These are phyloP conservation scores for Chrysochloris asiatica DNA, from an alignment of 2,113 vertebrate genomes.

Conservation along the genomic window DNA sequence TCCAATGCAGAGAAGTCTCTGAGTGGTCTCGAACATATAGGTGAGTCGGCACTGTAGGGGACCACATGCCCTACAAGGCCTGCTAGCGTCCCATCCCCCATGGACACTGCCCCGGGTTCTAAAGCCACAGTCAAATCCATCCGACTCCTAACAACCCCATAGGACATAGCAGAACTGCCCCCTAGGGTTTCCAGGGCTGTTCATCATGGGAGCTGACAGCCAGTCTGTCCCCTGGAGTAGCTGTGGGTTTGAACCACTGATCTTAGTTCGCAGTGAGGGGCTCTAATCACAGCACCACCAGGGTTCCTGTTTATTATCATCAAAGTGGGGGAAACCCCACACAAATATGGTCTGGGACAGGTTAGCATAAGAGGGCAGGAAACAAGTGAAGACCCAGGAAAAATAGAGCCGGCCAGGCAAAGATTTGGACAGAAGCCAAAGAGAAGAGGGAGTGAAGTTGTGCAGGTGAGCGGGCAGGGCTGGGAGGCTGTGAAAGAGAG, in stretches of 20 bases:
- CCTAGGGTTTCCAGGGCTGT: no score
- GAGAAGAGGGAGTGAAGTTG: accelerated
- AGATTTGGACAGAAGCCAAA: accelerated
- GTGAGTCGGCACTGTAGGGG: accelerated
- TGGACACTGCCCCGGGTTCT: not conserved
- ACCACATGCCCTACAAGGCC: no score
- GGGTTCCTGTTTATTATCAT: no score
- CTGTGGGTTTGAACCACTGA: no score
- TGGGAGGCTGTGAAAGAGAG: not conserved
- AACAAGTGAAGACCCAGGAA: not conserved
- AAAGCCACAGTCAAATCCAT: no score
- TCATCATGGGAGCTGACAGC: no score
- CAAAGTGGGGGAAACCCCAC: no score
- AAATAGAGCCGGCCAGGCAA: not conserved
- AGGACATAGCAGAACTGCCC: no score
- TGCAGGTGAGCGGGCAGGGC: not conserved
- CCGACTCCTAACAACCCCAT: no score
- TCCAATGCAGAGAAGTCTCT: not conserved
- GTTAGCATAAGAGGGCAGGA: not conserved
- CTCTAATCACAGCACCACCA: no score
- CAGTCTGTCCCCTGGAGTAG: no score
- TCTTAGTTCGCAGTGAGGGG: no score
- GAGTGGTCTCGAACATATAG: not conserved
- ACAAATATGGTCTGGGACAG: not conserved
- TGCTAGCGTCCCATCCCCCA: not conserved